Evolutionary conservation across 2,797 vertebrate species (phyloP), one percentile per base, ranked within the genome.

Genomic region (Psittacula echo): DNA sequence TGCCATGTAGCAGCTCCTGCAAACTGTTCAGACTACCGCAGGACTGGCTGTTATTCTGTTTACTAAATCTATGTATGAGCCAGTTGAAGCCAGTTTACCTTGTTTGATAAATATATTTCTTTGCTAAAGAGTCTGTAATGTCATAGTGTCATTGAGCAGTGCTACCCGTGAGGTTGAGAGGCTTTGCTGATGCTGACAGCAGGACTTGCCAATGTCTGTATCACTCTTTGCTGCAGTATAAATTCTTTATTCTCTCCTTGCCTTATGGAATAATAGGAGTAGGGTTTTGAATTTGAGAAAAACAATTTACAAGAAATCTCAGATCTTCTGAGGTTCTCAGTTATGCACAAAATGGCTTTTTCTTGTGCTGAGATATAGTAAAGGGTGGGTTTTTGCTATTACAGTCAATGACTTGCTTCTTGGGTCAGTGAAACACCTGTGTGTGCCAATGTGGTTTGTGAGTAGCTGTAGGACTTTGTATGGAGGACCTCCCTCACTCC

Each of bases 31-130:
- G 96, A 99, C 98, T 66, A 99, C 99, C 12, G 98, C 99, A 2
- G 99, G 99, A 51, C 98, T 99, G 98, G 99, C 99, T 3, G 95
- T 99, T 53, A 97, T 99, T 94, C 97, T 99, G 51, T 96, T 99
- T 79, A 97, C 97, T 94, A 98, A 98, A 94, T 98, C 97, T 24
- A 98, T 99, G 97, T 98, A 99, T 97, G 98, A 98, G 34, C 96
- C 98, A 53, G 93, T 85, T 96, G 98, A 99, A 78, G 88, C 32
- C 54, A 23, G 97, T 37, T 94, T 99, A 29, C 98, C 99, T 58
- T 96, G 96, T 42, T 96, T 99, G 99, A n/a, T 99, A 93, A 99
- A 99, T 98, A 23, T 41, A 16, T 87, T 76, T 96, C 42, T 86
- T 94, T 29, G 10, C 50, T 79, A 11, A 84, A 74, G 47, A 20